Evolutionary conservation across 2,113 vertebrate genomes (phyloP).

Genomic region (Siphamia tubifer): DNA sequence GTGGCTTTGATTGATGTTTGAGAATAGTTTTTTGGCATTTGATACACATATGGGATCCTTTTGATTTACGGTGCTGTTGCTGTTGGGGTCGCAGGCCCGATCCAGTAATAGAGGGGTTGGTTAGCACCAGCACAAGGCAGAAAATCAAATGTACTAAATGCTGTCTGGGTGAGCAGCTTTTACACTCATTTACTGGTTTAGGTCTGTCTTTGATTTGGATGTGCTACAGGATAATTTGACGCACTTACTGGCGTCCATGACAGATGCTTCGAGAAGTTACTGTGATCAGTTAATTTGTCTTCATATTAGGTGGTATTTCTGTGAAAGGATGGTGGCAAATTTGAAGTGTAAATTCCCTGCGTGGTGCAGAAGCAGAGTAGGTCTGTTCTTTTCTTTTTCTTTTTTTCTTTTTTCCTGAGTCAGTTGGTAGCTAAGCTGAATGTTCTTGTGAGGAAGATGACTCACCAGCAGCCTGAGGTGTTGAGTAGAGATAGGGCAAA

Average conservation of each 20-base stretch:
- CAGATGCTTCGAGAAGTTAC: slow-evolving; percentile 7
- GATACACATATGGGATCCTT: slow-evolving; percentile 65
- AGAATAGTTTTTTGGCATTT: slow-evolving; percentile 74
- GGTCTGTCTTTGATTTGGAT: slow-evolving; percentile 23
- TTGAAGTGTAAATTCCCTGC: slow-evolving; percentile 20
- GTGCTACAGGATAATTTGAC: slow-evolving; percentile 9
- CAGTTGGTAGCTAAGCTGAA: slow-evolving; percentile 73
- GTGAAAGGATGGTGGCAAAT: slow-evolving; percentile 20
- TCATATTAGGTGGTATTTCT: slow-evolving; percentile 17
- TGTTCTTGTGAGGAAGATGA: slow-evolving; percentile 79
- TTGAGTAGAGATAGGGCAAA: slow-evolving; percentile 67
- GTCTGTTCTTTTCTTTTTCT: slow-evolving; percentile 19
- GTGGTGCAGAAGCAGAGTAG: slow-evolving; percentile 45
- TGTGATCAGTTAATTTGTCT: slow-evolving; percentile 11
- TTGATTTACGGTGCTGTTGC: slow-evolving; percentile 70
- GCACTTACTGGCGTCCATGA: slow-evolving; percentile 2
- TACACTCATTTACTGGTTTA: slow-evolving; percentile 27
- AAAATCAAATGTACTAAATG: slow-evolving; percentile 55
- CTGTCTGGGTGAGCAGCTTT: slow-evolving; percentile 26
- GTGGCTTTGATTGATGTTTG: slow-evolving; percentile 78
- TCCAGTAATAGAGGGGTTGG: slow-evolving; percentile 62
- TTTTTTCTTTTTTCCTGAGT: slow-evolving; percentile 46
- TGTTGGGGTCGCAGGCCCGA: slow-evolving; percentile 54
- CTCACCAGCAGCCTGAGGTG: slow-evolving; percentile 77
- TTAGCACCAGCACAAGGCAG: slow-evolving; percentile 25